phyloP scores from a whole-genome alignment of 2,113 vertebrate species.

The Thermophis baileyi region DNA sequence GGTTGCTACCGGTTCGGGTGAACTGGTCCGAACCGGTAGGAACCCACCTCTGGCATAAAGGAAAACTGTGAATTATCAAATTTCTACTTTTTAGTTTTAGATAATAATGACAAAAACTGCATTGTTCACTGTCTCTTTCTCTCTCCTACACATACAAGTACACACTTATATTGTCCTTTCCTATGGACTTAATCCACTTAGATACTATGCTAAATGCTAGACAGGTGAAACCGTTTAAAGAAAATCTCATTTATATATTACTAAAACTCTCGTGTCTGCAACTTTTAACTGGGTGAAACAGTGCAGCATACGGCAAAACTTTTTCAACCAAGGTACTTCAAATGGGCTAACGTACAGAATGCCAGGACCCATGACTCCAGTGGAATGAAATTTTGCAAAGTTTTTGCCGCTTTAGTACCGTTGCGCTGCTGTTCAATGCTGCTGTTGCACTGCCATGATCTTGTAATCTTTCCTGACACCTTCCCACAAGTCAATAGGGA shows the following conservation, averaged over 20 bases:
- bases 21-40: too few species aligned
- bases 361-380: too few species aligned
- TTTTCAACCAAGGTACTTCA: neutral
- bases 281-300: neutral
- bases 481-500: too few species aligned
- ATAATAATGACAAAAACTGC: constrained; percentile 1
- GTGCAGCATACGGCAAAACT: neutral
- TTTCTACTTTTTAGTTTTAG: neutral
- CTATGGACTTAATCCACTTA: neutral
- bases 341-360: neutral
- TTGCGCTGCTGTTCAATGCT: neutral
- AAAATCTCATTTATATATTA: neutral
- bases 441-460: neutral
- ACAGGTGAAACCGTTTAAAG: neutral
- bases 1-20: too few species aligned
- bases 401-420: too few species aligned
- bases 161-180: neutral
- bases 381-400: neutral
- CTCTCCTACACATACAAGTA: neutral
- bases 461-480: too few species aligned
- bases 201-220: neutral
- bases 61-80: neutral
- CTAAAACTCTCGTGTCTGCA: neutral
- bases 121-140: neutral
- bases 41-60: too few species aligned